These are phyloP conservation scores for Sylvia borin DNA, from an alignment of 2,797 vertebrate species.

Conservation along the genomic window DNA sequence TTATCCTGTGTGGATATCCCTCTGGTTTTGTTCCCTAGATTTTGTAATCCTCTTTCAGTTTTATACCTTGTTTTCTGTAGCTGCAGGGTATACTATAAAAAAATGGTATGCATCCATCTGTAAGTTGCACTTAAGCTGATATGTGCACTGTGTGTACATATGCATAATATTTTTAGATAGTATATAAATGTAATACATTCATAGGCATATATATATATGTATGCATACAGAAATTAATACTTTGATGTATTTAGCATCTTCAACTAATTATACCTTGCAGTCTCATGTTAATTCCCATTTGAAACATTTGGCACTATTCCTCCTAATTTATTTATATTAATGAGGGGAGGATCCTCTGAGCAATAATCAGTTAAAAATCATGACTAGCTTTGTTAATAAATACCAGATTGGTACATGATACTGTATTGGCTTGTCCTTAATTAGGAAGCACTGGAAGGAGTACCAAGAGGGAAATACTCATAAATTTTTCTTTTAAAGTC, in stretches of 20 bases:
- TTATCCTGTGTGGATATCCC: not conserved
- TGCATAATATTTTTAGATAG: slow-evolving; percentile 15
- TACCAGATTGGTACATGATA: slow-evolving; percentile 65
- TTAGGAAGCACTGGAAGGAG: slow-evolving; percentile 64
- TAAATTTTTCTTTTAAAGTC: slow-evolving; percentile 66
- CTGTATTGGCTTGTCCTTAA: slow-evolving; percentile 64
- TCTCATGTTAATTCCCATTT: slow-evolving; percentile 66
- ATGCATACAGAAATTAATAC: slow-evolving; percentile 52
- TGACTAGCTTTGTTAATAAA: slow-evolving; percentile 73
- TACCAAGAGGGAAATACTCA: slow-evolving; percentile 61
- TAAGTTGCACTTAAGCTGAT: slow-evolving; percentile 11
- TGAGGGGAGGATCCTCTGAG: slow-evolving; percentile 69
- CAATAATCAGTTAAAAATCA: slow-evolving; percentile 74
- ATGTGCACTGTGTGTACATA: not conserved
- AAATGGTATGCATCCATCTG: not conserved
- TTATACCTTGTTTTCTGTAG: not conserved
- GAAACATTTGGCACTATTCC: slow-evolving; percentile 69
- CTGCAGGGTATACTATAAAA: not conserved
- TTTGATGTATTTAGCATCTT: slow-evolving; percentile 71
- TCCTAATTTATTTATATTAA: slow-evolving; percentile 75
- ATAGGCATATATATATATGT: not conserved
- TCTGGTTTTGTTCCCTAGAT: not conserved
- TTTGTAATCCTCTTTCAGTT: slow-evolving; percentile 26
- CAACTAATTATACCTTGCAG: slow-evolving; percentile 70
- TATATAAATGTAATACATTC: slow-evolving; percentile 10